Evolutionary conservation across 1,140 invertebrate species (phyloP).

Genomic region (Platyura marginata): DNA sequence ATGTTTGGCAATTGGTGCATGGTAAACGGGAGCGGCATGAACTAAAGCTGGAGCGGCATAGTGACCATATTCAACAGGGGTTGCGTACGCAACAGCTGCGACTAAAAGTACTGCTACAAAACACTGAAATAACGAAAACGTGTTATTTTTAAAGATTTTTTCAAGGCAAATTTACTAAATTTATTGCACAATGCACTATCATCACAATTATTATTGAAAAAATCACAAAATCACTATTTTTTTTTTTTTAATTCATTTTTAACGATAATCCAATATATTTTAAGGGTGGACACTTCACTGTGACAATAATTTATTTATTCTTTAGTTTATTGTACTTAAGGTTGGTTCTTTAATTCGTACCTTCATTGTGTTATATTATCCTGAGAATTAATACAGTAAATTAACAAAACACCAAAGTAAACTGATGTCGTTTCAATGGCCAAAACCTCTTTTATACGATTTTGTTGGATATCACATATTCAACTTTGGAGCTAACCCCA

Average conservation of each 20-base stretch:
- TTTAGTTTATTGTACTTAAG: too few relatives aligned
- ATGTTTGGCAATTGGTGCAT: conserved; percentile 15
- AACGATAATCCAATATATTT: too few relatives aligned
- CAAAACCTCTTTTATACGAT: conserved; percentile 3
- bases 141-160: too few relatives aligned
- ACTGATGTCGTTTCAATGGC: conserved; percentile 4
- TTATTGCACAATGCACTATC: too few relatives aligned
- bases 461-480: background rate
- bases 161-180: too few relatives aligned
- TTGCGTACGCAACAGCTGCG: conserved; percentile 17
- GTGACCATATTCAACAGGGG: conserved; percentile 22
- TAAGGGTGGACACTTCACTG: too few relatives aligned
- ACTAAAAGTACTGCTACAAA: conserved; percentile 21
- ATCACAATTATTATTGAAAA: too few relatives aligned
- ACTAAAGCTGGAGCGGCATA: conserved; percentile 13
- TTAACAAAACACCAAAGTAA: background rate
- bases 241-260: too few relatives aligned
- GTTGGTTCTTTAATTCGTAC: background rate
- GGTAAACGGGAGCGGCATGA: conserved; percentile 18
- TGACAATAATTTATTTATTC: too few relatives aligned
- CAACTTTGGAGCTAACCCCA: too few relatives aligned
- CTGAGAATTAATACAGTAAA: background rate
- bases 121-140: conserved; percentile 12
- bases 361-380: background rate
- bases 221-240: too few relatives aligned